Evolutionary conservation across 2,113 vertebrate genomes (phyloP), one percentile per base, ranked within the genome.

Genomic region (Megalops atlanticus): DNA sequence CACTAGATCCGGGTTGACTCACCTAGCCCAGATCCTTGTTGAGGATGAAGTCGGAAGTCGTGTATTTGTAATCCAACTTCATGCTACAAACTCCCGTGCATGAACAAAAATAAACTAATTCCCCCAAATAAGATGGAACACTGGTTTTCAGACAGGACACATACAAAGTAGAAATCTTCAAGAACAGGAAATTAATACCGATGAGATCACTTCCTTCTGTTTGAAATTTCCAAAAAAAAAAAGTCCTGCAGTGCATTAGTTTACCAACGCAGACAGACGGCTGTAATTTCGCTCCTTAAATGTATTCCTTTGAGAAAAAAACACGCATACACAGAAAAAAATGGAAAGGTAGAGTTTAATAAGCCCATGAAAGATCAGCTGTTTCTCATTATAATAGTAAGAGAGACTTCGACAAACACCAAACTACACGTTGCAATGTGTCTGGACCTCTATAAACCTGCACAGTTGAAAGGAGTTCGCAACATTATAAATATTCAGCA

Each of bases 101-200:
- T 64, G 21, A n/a, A 64, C n/a, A 64, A n/a, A 64, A n/a, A 10
- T 11, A 21, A 64, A 31, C 21, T n/a, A 64, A 27, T 64, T 64
- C 11, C n/a, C 31, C 24, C 21, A 27, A 64, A 64, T 64, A 8
- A 64, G 2, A 24, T 27, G 58, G 58, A 64, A n/a, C 58, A 10
- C 45, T 41, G 40, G 39, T 33, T 6, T 33, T 39, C 27, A 43
- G 27, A 41, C 24, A 27, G 2, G 15, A 47, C 8, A 45, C 14
- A 38, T 39, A 79, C 31, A 31, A 38, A 64, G 24, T 4, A 64
- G n/a, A 64, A 64, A 64, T n/a, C 58, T 64, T 12, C 43, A 43
- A 70, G 81, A 89, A 87, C 88, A 88, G 89, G 91, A 90, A 91
- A 87, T 85, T 86, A 85, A 85, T 85, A 38, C 80, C 71, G 18